Evolutionary conservation across 1,140 invertebrate genomes (phyloP).

Genomic region (Solenopsis invicta): DNA sequence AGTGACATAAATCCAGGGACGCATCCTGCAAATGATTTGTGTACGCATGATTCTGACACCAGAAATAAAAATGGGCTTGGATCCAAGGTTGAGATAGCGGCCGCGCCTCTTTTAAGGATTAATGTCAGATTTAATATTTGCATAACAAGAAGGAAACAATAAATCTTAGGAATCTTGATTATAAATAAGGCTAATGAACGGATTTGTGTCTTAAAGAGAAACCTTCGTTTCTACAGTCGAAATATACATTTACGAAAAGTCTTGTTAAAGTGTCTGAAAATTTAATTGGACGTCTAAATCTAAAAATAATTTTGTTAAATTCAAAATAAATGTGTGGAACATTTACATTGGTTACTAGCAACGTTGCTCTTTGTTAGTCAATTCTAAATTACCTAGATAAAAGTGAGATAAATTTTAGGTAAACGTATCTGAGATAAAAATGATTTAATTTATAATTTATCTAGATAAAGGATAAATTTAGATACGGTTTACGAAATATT

Average conservation of each 20-base stretch:
- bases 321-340: too few species aligned
- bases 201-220: neutral
- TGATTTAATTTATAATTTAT: too few species aligned
- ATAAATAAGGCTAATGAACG: neutral
- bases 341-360: too few species aligned
- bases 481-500: too few species aligned
- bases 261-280: too few species aligned
- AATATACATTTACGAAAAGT: neutral
- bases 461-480: too few species aligned
- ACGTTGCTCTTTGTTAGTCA: too few species aligned
- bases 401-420: too few species aligned
- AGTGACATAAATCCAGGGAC: constrained; percentile 50
- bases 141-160: neutral
- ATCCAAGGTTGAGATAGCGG: neutral
- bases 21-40: constrained; percentile 39
- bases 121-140: neutral
- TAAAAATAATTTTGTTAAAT: too few species aligned
- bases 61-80: neutral
- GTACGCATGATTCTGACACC: neutral
- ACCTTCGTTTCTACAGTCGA: neutral
- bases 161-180: neutral
- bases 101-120: neutral
- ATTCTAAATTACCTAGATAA: too few species aligned
- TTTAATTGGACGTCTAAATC: too few species aligned
- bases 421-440: too few species aligned